Percentiles rank a stretch among this genome's conserved stretches.
Conservation (phyloP, 2,797 vertebrate genomes). For the Labroides dimidiatus region DNA sequence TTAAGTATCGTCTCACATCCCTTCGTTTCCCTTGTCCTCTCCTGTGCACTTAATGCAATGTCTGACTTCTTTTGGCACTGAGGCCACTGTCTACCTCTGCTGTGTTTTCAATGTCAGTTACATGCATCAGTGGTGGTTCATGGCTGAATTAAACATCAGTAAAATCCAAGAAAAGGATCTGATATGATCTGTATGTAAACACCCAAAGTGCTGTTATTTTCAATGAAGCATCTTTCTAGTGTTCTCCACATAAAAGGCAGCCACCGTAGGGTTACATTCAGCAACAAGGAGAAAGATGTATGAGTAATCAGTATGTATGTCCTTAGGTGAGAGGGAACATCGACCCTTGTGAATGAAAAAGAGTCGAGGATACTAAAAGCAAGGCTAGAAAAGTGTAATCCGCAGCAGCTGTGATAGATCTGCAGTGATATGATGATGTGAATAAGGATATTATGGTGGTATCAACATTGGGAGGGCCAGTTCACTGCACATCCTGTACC, state of each 20-base stretch:
- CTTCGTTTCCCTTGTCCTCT: constrained; percentile 40
- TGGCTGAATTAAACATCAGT: constrained; percentile 51
- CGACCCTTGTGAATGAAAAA: constrained; percentile 23
- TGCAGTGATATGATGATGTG: constrained; percentile 44
- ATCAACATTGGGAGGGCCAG: constrained; percentile 12
- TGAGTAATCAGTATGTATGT: constrained; percentile 8
- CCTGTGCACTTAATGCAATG: constrained; percentile 46
- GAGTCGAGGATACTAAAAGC: not conserved
- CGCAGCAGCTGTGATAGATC: constrained; percentile 2
- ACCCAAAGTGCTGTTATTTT: constrained; percentile 18
- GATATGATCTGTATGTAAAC: constrained; percentile 18
- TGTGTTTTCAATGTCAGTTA: constrained; percentile 51
- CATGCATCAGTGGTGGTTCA: constrained; percentile 52
- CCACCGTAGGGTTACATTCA: constrained; percentile 18
- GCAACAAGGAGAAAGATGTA: not conserved
- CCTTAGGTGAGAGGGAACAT: constrained; percentile 22
- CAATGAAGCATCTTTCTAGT: constrained; percentile 22
- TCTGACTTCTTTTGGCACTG: constrained; percentile 44
- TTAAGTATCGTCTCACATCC: constrained; percentile 46
- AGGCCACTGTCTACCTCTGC: constrained; percentile 50
- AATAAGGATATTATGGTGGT: constrained; percentile 24
- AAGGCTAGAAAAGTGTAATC: constrained; percentile 11
- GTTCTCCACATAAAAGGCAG: constrained; percentile 39
- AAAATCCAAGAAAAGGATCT: constrained; percentile 36
- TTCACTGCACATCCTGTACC: no score